Conservation (phyloP, 2,113 vertebrate genomes). For the Lethenteron camtschaticum region DNA sequence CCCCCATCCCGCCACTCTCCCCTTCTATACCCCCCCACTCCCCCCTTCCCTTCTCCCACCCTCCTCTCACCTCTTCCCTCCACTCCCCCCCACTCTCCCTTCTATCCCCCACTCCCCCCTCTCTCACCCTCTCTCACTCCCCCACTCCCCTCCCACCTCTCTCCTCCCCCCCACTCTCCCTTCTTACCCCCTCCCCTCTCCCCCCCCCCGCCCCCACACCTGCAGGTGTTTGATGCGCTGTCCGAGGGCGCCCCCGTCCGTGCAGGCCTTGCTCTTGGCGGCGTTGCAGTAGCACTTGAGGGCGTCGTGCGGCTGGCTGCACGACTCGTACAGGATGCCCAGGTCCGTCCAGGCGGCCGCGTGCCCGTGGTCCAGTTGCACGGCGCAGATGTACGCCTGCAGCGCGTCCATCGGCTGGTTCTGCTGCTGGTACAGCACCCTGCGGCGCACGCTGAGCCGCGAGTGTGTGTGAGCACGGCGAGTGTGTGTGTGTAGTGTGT, state of each 20-base stretch:
- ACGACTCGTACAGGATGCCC: slow-evolving; percentile 94
- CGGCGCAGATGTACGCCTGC: slow-evolving; percentile 96
- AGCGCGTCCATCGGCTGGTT: slow-evolving; percentile 99
- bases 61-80: too few species aligned
- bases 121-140: background rate
- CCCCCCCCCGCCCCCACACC: slow-evolving; percentile 24
- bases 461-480: background rate
- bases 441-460: slow-evolving; percentile 18
- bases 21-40: too few species aligned
- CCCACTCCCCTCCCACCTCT: too few species aligned
- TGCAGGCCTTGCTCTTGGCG: slow-evolving; percentile 85
- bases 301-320: slow-evolving; percentile 87
- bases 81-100: too few species aligned
- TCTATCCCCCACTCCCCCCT: background rate
- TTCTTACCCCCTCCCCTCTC: too few species aligned
- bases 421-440: slow-evolving; percentile 97
- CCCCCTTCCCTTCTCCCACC: too few species aligned
- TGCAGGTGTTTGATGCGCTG: slow-evolving; percentile 94
- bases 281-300: slow-evolving; percentile 99
- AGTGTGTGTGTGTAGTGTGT: too few species aligned
- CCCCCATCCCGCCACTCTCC: too few species aligned
- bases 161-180: too few species aligned
- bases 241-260: slow-evolving; percentile 74
- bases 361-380: slow-evolving; percentile 93
- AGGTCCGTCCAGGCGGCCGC: slow-evolving; percentile 98